phyloP scores from a whole-genome alignment of 1,140 invertebrate species.

The Aphaenogaster floridana region DNA sequence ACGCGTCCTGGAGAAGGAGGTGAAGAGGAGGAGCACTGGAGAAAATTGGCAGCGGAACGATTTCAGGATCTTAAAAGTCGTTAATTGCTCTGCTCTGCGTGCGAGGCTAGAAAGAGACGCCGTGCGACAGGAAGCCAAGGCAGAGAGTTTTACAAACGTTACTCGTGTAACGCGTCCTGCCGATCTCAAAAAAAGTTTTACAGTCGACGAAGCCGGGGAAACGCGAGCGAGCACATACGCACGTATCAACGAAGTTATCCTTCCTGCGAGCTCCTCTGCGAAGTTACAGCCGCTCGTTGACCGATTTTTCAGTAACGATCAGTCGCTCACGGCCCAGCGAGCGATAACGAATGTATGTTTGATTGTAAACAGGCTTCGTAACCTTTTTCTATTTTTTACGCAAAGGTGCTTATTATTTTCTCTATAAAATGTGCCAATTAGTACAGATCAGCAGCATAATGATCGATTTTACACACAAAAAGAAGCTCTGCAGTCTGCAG shows the following conservation, averaged over 20 bases:
- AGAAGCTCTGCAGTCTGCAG: background rate
- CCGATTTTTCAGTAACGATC: constrained; percentile 61
- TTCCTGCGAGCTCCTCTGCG: constrained; percentile 38
- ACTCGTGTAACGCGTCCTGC: constrained; percentile 39
- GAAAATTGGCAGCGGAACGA: constrained; percentile 53
- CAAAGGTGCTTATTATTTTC: background rate
- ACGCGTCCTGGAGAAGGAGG: background rate
- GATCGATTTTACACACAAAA: background rate
- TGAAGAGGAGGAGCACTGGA: background rate
- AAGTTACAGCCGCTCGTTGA: constrained; percentile 59
- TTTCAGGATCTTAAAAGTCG: constrained; percentile 65
- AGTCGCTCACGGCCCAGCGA: background rate
- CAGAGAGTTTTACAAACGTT: constrained; percentile 48
- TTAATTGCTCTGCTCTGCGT: constrained; percentile 65
- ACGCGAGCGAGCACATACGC: background rate
- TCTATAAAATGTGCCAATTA: background rate
- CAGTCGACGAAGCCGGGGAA: constrained; percentile 25
- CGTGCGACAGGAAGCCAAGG: background rate
- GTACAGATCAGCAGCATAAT: background rate
- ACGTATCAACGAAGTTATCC: constrained; percentile 1
- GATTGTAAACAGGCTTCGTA: constrained; percentile 37
- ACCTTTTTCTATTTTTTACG: constrained; percentile 27
- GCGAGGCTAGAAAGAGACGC: background rate
- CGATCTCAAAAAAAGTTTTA: constrained; percentile 57
- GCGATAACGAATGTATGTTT: constrained; percentile 1